These are phyloP conservation scores for Gasterosteus nipponicus DNA, from an alignment of 2,113 vertebrate genomes.

Conservation along the genomic window DNA sequence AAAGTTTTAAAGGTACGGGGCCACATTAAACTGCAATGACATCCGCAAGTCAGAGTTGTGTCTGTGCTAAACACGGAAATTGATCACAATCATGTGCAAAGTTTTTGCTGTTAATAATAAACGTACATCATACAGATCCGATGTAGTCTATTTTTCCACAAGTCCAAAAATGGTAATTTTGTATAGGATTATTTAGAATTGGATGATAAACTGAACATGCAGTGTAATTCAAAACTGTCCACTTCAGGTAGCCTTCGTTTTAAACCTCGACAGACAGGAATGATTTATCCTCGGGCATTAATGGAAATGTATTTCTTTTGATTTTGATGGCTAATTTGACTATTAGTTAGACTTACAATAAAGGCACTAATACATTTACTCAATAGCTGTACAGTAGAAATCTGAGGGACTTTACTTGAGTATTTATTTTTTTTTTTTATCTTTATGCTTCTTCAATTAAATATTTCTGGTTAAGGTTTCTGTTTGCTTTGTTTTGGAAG, in stretches of 20 bases:
- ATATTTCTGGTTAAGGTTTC: not conserved
- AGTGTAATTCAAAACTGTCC: conserved; percentile 4
- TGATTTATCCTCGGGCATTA: not conserved
- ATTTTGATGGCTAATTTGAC: not conserved
- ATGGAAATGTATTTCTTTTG: not conserved
- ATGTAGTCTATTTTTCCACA: not conserved
- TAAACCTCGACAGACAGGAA: not conserved
- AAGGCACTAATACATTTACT: not conserved
- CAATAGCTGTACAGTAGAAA: not conserved
- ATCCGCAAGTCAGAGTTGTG: conserved; percentile 63
- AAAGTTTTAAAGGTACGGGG: conserved; percentile 96
- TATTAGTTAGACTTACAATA: not conserved
- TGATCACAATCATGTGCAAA: conserved; percentile 48
- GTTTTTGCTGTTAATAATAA: conserved; percentile 53
- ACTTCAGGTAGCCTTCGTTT: not conserved
- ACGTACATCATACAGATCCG: conserved; percentile 35
- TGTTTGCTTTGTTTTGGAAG: not conserved
- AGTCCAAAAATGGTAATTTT: conserved; percentile 15
- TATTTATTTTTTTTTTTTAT: too few species aligned
- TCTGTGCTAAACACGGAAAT: conserved; percentile 64
- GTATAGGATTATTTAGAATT: conserved; percentile 7
- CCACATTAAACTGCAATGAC: conserved; percentile 80
- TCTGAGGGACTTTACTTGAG: not conserved
- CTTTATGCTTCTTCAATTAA: not conserved
- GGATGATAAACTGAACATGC: not conserved